Evolutionary conservation across 2,888 invertebrate species (phyloP).

Genomic region (Trachelus stipa): DNA sequence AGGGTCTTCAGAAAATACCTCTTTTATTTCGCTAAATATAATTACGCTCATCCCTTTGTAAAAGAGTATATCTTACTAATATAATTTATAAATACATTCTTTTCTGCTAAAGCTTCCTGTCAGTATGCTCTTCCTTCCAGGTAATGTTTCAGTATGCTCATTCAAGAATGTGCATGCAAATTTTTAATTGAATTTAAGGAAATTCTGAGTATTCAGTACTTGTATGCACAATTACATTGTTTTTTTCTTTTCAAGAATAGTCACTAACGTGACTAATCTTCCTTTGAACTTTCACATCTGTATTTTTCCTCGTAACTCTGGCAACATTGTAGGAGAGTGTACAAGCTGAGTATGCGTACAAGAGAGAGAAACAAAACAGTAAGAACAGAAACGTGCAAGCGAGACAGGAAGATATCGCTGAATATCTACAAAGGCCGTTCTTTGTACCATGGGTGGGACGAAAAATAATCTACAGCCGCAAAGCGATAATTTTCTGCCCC

Average conservation of each 20-base stretch:
- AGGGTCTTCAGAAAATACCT: background rate
- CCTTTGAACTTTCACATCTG: constrained; percentile 55
- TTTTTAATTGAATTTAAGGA: too few species aligned
- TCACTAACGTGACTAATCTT: constrained; percentile 19
- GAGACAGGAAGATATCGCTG: background rate
- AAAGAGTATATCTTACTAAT: too few species aligned
- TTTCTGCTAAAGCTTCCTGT: too few species aligned
- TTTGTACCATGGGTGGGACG: constrained; percentile 45
- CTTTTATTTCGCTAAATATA: background rate
- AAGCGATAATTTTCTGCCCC: constrained; percentile 1
- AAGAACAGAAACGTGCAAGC: constrained; percentile 7
- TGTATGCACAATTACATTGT: too few species aligned
- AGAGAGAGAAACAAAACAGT: constrained; percentile 13
- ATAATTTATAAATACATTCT: too few species aligned
- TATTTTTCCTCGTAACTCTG: constrained; percentile 40
- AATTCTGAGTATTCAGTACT: too few species aligned
- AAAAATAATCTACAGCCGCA: constrained; percentile 31
- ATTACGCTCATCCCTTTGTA: too few species aligned
- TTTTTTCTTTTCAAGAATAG: too few species aligned
- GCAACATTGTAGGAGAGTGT: constrained; percentile 34
- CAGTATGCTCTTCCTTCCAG: too few species aligned
- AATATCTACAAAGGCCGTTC: constrained; percentile 41
- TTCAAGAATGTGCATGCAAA: too few species aligned
- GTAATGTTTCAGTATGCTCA: too few species aligned
- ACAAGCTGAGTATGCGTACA: constrained; percentile 9